Evolutionary conservation across 2,113 vertebrate species (phyloP), one percentile per base, ranked within the genome.

Genomic region (Malurus cyaneus): DNA sequence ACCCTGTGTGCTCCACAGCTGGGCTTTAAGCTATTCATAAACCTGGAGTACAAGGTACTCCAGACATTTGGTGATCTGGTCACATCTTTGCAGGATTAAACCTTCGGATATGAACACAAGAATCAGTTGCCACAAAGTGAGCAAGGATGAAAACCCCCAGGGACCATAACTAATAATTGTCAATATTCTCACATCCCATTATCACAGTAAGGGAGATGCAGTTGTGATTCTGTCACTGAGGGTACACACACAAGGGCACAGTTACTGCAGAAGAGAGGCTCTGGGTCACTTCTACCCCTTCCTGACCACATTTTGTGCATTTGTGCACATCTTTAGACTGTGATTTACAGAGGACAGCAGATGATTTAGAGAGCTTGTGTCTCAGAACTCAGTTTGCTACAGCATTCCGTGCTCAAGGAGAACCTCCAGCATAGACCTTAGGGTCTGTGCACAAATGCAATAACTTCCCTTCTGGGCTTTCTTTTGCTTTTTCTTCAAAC

Each of bases 161-260:
- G 59, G 59, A 70, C 54, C 53, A 14, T 15, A 28, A 7, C 28
- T 9, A 5, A 5, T 28, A 77, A 56, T 18, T 49, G 36, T 52
- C 62, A 64, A 26, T 14, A 60, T 11, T 41, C 60, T 34, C 64
- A 84, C 0, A 0, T 49, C 47, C 23, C 47, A 11, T 49, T 21
- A 49, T 23, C 60, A 15, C 59, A 86, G 64, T 4, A 62, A 53
- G 61, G 56, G 64, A 62, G 53, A 52, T 0, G 6, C 5, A 86
- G 36, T 50, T 72, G 54, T 41, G 44, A 14, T 54, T 72, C 41
- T 76, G 62, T 23, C 77, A 29, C 64, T 46, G 47, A 36, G 46
- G 18, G 21, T 6, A 53, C 31, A 19, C 3, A 25, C 29, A 39
- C 47, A 53, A 66, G 36, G 56, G 66, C 41, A 76, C 39, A 39